Evolutionary conservation across 2,888 invertebrate species (phyloP), one percentile per base, ranked within the genome.

Genomic region (Chaitophorus viminalis): DNA sequence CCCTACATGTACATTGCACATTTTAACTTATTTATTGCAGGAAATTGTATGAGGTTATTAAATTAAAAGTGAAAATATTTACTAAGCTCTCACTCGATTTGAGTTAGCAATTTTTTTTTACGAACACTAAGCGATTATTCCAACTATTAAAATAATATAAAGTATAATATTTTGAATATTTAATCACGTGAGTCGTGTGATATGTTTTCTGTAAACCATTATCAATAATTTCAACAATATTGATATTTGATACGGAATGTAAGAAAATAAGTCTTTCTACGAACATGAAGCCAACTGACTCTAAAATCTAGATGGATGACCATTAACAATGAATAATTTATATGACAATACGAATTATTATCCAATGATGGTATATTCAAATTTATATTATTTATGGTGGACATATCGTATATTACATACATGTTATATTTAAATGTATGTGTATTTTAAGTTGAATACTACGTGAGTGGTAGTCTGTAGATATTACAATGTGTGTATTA

Each of bases 341-440:
- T 70, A 75, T 83, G 83, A 83, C 83, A 76, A 83, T 65, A 75
- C 75, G 39, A 65, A 83, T 39, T 83, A 5, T 25, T 39, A 31
- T 83, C 75, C 29, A 31, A 83, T 25, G 75, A 83, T 76, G 39
- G 65, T 17, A 3, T 14, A 8, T 83, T 83, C 76, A 75, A 25
- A 65, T 82, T 75, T 46, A 52, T 46, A 76, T 76, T 29, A 46
- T 83, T 83, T 75, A n/a, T 36, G 33, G 52, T 68, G 11, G 29
- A 52, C 82, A n/a, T n/a, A 81, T 33, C 46, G 29, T 60, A 18
- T n/a, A 65, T 79, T 65, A 68, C 29, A 21, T 46, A 46, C n/a
- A 31, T 54, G n/a, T n/a, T n/a, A 79, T 46, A 46, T 25, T 52
- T 82, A 54, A 52, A 33, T 54, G 54, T 46, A 11, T 33, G 33